Base-by-base conservation (phyloP, 2,888 invertebrate genomes). In the Exocentrus adspersus region DNA sequence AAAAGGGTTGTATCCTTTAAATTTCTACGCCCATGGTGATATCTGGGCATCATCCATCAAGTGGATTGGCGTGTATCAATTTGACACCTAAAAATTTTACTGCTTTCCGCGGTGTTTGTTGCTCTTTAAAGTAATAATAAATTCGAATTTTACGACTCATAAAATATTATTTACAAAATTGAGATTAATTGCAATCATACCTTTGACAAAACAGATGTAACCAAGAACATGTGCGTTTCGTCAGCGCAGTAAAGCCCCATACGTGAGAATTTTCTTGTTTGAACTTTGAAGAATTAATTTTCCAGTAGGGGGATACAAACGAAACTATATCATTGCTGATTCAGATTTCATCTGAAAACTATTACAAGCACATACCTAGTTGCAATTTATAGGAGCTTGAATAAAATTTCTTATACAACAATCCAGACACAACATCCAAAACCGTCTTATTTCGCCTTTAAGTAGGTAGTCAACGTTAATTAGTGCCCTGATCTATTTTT, bases 91-190 rank as follows among this genome's bases (percentile, higher is more conserved):
- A 71, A 64, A 72, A 69, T 69, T 71, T 71, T 72, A 72, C 60
- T 70, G 64, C 65, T 64, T 67, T 68, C 59, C 54, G 53, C 50
- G 56, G 46, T 66, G 66, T 66, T 64, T 64, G 66, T 69, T 69
- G 60, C 69, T 62, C 50, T 64, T 57, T 16, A 66, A 56, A 63
- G 61, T 67, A 66, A 66, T 69, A 73, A 73, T 68, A 73, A 71
- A 72, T 73, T 68, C 51, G 54, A 65, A 62, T 73, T 73, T 73
- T 73, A 73, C 72, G 73, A 73, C 62, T 72, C 67, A 69, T 72
- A 71, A 73, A 73, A 72, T 70, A 72, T 72, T 73, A 73, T 73
- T 73, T 73, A 73, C 68, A 70, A 70, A n/a, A 72, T 72, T 65
- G 64, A 69, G 71, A 67, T 73, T 68, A 68, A 72, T 70, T 68